phyloP scores from a whole-genome alignment of 2,888 invertebrate species.

The Camponotus fellah region DNA sequence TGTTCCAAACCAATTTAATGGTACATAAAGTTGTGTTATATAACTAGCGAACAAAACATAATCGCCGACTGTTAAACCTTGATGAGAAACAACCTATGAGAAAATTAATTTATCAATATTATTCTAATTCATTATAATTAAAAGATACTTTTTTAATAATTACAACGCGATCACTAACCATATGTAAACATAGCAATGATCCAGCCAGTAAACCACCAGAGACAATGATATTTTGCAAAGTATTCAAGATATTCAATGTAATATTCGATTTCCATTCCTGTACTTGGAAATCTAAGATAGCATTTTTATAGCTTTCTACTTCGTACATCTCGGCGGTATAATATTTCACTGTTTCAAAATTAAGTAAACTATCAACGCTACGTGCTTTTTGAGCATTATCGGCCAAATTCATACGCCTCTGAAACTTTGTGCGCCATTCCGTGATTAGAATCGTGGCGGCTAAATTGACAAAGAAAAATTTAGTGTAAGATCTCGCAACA shows the following conservation, averaged over 20 bases:
- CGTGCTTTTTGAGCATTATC: constrained; percentile 97
- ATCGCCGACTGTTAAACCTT: constrained; percentile 95
- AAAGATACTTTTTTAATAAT: background rate
- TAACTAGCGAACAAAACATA: constrained; percentile 98
- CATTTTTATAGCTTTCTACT: constrained; percentile 93
- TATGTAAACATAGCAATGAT: constrained; percentile 95
- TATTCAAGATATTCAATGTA: constrained; percentile 96
- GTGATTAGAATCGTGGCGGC: constrained; percentile 96
- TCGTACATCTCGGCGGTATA: constrained; percentile 98
- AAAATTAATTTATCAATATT: constrained; percentile 18
- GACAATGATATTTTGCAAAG: constrained; percentile 96
- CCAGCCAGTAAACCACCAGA: constrained; percentile 95
- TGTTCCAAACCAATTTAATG: constrained; percentile 99
- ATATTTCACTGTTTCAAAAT: constrained; percentile 99
- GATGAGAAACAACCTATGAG: constrained; percentile 87
- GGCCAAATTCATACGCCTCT: constrained; percentile 96
- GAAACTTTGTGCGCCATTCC: constrained; percentile 99
- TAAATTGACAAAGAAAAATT: constrained; percentile 83
- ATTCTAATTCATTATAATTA: background rate
- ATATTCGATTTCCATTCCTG: constrained; percentile 96
- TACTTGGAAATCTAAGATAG: constrained; percentile 95
- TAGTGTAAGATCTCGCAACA: too few species aligned
- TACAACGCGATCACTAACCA: constrained; percentile 87
- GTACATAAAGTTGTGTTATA: constrained; percentile 97
- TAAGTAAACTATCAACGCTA: constrained; percentile 98